A percentile compares a stretch with the other conserved stretches of the same genome.
Evolutionary conservation across 2,113 vertebrate genomes (phyloP).

Genomic region (Oreamnos americanus): DNA sequence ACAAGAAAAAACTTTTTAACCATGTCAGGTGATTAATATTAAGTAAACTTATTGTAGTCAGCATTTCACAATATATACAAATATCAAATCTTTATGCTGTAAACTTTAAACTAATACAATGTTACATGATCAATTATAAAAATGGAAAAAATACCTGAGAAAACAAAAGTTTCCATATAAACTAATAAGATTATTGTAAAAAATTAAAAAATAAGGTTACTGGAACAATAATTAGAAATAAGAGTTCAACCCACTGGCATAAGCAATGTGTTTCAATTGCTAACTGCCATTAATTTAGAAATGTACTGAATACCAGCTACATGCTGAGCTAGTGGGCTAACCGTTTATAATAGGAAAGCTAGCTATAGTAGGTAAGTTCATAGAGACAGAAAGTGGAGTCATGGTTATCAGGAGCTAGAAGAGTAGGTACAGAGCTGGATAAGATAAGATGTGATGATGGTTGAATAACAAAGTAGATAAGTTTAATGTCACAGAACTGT

Average conservation of each 20-base stretch:
- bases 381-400: background rate
- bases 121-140: background rate
- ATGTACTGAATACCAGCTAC: background rate
- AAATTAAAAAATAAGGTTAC: background rate
- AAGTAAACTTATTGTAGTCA: background rate
- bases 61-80: background rate
- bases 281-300: background rate
- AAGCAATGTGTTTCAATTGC: background rate
- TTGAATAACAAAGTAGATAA: background rate
- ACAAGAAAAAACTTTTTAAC: background rate
- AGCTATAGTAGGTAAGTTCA: background rate
- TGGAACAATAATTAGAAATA: background rate
- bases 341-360: background rate
- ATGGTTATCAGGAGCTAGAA: background rate
- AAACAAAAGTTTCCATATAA: slow-evolving; percentile 18
- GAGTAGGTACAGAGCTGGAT: background rate
- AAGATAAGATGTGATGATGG: background rate
- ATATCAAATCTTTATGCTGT: background rate
- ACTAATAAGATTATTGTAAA: background rate
- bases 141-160: background rate
- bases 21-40: background rate
- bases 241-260: background rate
- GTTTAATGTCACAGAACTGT: background rate
- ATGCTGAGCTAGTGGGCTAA: background rate
- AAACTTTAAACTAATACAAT: background rate